Evolutionary conservation across 2,113 vertebrate species (phyloP).

Genomic region (Dromiciops gliroides): DNA sequence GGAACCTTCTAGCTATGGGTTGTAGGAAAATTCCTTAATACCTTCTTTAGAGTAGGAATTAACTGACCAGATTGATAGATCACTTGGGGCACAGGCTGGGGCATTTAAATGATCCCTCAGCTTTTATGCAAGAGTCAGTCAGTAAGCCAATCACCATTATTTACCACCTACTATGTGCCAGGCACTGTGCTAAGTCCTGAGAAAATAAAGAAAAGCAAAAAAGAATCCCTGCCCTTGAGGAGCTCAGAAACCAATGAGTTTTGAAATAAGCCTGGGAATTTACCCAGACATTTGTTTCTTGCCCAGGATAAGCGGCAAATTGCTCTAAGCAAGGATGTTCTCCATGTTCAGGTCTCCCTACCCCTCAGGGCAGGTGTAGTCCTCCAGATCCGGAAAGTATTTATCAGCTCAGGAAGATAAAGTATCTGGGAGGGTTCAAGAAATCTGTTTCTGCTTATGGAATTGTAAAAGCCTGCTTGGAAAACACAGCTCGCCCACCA

Average conservation of each 20-base stretch:
- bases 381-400: not conserved
- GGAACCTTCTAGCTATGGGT: not conserved
- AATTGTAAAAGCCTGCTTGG: not conserved
- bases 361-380: not conserved
- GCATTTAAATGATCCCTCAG: not conserved
- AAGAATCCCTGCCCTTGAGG: not conserved
- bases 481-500: conserved; percentile 33
- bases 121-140: not conserved
- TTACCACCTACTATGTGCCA: not conserved
- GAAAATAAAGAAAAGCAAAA: not conserved
- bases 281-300: not conserved
- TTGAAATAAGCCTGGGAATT: not conserved
- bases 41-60: not conserved
- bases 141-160: not conserved
- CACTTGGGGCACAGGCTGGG: not conserved
- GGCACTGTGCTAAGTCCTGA: not conserved
- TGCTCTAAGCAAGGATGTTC: not conserved
- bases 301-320: not conserved
- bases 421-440: not conserved
- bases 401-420: not conserved
- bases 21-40: not conserved
- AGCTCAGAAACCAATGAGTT: not conserved
- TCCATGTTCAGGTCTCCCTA: not conserved
- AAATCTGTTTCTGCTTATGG: conserved; percentile 15
- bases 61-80: not conserved